These are phyloP conservation scores for Teleogryllus occipitalis DNA, from an alignment of 1,140 invertebrate species.

Conservation along the genomic window DNA sequence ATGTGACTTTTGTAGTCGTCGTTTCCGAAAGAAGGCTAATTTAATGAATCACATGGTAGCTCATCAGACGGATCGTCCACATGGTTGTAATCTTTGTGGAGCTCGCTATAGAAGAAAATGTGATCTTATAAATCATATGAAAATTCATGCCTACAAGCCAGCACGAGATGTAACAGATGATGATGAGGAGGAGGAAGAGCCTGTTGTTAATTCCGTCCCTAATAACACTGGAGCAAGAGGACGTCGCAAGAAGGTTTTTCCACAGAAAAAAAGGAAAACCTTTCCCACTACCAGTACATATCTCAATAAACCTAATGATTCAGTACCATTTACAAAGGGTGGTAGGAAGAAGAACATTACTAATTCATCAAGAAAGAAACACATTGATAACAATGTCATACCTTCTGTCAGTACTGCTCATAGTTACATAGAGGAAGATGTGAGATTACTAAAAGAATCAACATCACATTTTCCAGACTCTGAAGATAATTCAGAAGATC, in stretches of 20 bases:
- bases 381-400: slow-evolving; percentile 9
- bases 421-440: slow-evolving; percentile 39
- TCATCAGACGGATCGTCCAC: slow-evolving; percentile 68
- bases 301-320: neutral
- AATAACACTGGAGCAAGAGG: slow-evolving; percentile 29
- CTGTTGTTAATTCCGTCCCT: neutral
- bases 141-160: slow-evolving; percentile 67
- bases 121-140: slow-evolving; percentile 72
- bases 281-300: slow-evolving; percentile 22
- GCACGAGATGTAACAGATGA: slow-evolving; percentile 24
- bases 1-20: slow-evolving; percentile 72
- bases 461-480: slow-evolving; percentile 30
- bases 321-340: slow-evolving; percentile 28
- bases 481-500: slow-evolving; percentile 13
- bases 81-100: slow-evolving; percentile 69
- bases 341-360: slow-evolving; percentile 23
- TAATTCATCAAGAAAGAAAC: slow-evolving; percentile 8
- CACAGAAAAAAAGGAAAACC: slow-evolving; percentile 35
- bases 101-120: slow-evolving; percentile 64
- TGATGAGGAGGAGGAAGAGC: slow-evolving; percentile 31
- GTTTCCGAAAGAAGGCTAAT: slow-evolving; percentile 72
- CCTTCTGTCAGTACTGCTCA: neutral
- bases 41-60: slow-evolving; percentile 77
- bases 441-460: slow-evolving; percentile 38
- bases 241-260: slow-evolving; percentile 37